These are phyloP conservation scores for Chrysocyon brachyurus DNA, from an alignment of 2,797 vertebrate genomes.

Conservation along the genomic window DNA sequence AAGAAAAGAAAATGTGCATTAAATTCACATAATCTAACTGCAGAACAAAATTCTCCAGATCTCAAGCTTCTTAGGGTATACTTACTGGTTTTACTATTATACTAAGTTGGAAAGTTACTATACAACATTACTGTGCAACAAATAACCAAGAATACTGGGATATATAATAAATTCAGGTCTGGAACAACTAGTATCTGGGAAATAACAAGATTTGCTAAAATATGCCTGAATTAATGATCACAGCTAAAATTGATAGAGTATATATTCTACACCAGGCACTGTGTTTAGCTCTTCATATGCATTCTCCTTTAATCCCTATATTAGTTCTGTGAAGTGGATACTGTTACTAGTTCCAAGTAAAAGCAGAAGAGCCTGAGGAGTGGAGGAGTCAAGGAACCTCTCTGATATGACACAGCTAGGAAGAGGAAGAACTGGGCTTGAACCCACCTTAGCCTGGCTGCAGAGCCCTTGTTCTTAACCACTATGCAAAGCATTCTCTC, in stretches of 20 bases:
- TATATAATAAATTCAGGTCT: background rate
- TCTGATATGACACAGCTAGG: conserved; percentile 54
- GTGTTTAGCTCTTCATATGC: background rate
- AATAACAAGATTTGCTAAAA: background rate
- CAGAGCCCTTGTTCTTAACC: conserved; percentile 35
- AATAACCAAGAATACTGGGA: background rate
- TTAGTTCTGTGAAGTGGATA: background rate
- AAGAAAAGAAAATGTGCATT: background rate
- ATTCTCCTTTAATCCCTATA: background rate
- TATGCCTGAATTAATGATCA: background rate
- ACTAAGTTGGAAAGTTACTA: conserved; percentile 3
- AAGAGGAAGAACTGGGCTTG: background rate
- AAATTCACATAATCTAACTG: background rate
- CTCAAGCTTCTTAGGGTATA: background rate
- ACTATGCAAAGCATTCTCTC: background rate
- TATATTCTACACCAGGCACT: background rate
- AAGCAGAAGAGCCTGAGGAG: background rate
- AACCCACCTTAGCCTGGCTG: background rate
- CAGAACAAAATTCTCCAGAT: background rate
- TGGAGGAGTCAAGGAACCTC: background rate
- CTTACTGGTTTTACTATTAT: background rate
- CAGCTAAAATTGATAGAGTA: background rate
- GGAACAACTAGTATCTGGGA: background rate
- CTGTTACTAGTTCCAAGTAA: background rate
- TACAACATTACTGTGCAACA: background rate